A percentile compares a stretch with the other conserved stretches of the same genome.
phyloP scores from a whole-genome alignment of 2,113 vertebrate genomes.

The Oriolus oriolus region DNA sequence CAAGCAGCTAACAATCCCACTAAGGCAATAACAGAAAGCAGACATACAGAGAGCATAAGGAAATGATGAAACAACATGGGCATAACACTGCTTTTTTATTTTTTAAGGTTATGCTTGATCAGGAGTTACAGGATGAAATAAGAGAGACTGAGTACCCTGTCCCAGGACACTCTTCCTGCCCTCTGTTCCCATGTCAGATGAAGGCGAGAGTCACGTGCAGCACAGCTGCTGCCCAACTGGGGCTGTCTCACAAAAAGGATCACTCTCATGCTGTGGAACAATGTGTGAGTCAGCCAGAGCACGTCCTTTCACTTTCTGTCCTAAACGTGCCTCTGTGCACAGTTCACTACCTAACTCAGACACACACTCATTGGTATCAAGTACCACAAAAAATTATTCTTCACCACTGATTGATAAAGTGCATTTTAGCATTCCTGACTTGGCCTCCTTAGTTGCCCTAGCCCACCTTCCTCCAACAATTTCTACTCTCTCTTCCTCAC shows the following conservation, averaged over 20 bases:
- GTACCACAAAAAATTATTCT: neutral
- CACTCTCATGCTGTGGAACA: neutral
- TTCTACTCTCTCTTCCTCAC: neutral
- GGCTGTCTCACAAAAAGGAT: neutral
- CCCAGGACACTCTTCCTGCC: neutral
- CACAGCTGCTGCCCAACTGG: neutral
- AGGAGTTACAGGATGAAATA: neutral
- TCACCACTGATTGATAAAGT: neutral
- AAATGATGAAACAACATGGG: neutral
- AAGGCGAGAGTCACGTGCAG: neutral
- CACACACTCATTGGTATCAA: neutral
- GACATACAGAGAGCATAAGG: neutral
- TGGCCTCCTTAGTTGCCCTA: neutral
- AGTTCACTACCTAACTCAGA: neutral
- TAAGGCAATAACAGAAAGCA: neutral
- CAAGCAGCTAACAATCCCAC: neutral
- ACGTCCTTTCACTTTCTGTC: constrained; percentile 31
- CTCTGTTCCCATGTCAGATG: neutral
- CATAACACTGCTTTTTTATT: neutral
- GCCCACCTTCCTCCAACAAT: neutral
- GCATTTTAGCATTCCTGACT: neutral
- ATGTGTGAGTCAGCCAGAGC: neutral
- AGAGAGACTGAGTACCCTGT: neutral
- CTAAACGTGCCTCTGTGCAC: neutral
- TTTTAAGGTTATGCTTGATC: neutral